Evolutionary conservation across 2,888 invertebrate species (phyloP).

Genomic region (Copidosoma aretas): DNA sequence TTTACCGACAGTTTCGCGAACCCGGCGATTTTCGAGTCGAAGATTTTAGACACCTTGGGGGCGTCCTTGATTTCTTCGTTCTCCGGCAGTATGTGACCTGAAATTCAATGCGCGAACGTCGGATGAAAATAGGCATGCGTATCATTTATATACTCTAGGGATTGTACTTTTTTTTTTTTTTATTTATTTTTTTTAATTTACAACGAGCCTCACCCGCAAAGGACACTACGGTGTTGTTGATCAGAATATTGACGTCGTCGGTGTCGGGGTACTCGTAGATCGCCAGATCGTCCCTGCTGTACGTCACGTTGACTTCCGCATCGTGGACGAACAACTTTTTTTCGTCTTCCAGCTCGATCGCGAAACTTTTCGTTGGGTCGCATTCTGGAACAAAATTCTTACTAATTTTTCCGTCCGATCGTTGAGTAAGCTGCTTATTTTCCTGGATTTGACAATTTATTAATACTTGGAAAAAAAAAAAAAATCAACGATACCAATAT

Average conservation of each 20-base stretch:
- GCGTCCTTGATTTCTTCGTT: conserved; percentile 3
- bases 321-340: conserved; percentile 13
- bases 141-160: too few species aligned
- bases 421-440: too few species aligned
- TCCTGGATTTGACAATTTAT: too few species aligned
- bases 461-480: too few species aligned
- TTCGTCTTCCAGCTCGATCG: conserved; percentile 8
- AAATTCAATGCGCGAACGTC: neutral
- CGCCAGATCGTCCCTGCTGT: conserved; percentile 19
- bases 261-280: conserved; percentile 29
- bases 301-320: conserved; percentile 23
- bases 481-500: too few species aligned
- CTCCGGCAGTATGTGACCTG: conserved; percentile 15
- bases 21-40: conserved; percentile 24
- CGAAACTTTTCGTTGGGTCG: conserved; percentile 15
- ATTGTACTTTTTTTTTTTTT: too few species aligned
- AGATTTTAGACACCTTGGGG: conserved; percentile 7
- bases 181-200: too few species aligned
- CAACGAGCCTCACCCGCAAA: conserved; percentile 39
- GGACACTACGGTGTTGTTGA: conserved; percentile 35
- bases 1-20: conserved; percentile 18
- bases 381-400: too few species aligned
- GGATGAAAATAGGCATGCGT: too few species aligned
- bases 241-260: conserved; percentile 38
- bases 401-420: too few species aligned